These are phyloP conservation scores for Tenthredo distinguenda DNA, from an alignment of 2,888 invertebrate genomes.

Conservation along the genomic window DNA sequence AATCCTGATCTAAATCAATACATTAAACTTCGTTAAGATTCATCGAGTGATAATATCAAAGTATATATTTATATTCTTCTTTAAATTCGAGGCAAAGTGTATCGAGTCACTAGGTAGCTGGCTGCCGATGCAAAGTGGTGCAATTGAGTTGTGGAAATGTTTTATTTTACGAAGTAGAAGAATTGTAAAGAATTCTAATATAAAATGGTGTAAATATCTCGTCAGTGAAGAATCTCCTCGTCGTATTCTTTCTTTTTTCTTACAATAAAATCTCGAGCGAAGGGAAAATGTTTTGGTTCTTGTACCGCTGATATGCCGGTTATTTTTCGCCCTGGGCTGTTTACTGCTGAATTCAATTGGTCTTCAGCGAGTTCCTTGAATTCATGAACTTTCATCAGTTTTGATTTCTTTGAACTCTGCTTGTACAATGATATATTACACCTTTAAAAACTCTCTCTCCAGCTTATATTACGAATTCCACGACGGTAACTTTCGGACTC, in stretches of 20 bases:
- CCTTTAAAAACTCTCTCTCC: background rate
- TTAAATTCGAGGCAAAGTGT: background rate
- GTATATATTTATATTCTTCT: background rate
- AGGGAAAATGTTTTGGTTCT: background rate
- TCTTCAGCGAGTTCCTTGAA: background rate
- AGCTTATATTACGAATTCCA: constrained; percentile 6
- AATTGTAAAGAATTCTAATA: background rate
- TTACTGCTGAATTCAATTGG: background rate
- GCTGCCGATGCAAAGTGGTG: background rate
- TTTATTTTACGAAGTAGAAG: background rate
- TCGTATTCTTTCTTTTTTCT: background rate
- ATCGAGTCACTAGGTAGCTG: background rate
- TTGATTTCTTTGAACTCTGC: constrained; percentile 17
- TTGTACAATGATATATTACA: background rate
- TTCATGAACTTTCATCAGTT: background rate
- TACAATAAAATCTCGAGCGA: background rate
- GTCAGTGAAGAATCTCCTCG: background rate
- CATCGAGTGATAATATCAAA: background rate
- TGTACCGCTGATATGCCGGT: background rate
- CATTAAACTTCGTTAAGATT: background rate
- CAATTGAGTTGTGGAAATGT: background rate
- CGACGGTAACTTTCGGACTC: background rate
- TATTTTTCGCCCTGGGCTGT: background rate
- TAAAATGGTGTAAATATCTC: background rate
- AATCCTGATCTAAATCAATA: background rate